Percentiles rank a stretch among this genome's conserved stretches.
Conservation (phyloP, 2,888 invertebrate genomes). For the Xylota segnis region DNA sequence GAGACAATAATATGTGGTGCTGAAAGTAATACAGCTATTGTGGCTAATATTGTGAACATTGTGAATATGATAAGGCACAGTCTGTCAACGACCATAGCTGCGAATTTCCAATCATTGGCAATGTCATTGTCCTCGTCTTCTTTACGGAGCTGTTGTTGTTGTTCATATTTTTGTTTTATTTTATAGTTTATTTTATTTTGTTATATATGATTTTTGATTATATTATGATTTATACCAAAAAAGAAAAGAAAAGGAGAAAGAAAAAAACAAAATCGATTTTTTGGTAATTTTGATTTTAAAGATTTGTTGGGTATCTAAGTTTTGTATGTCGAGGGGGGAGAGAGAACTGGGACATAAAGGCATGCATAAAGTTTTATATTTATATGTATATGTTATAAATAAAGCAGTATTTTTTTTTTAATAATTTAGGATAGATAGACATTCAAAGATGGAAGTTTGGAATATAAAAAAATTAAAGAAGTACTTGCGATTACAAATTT, state of each 20-base stretch:
- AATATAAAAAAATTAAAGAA: constrained; percentile 10
- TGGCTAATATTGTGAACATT: constrained; percentile 98
- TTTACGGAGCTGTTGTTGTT: constrained; percentile 90
- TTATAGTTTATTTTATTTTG: constrained; percentile 7
- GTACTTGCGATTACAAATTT: constrained; percentile 21
- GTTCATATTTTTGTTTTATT: constrained; percentile 81
- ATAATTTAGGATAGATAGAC: background rate
- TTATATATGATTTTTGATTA: constrained; percentile 39
- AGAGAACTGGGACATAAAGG: background rate
- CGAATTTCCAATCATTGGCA: constrained; percentile 99
- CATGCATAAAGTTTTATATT: constrained; percentile 7
- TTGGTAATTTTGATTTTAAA: constrained; percentile 33
- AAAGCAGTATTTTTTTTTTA: constrained; percentile 1
- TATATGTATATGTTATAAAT: background rate
- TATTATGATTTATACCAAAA: constrained; percentile 30
- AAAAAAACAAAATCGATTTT: constrained; percentile 47
- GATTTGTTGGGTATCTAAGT: constrained; percentile 15
- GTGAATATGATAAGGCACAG: constrained; percentile 99
- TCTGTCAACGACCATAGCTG: constrained; percentile 99
- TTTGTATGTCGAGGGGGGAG: background rate
- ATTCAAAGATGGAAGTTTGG: constrained; percentile 10
- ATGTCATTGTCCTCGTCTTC: constrained; percentile 97
- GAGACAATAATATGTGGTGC: constrained; percentile 92
- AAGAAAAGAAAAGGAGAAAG: constrained; percentile 61
- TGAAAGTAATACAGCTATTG: constrained; percentile 97